phyloP scores from a whole-genome alignment of 2,113 vertebrate species.

The Petrocephalus microphthalmus region DNA sequence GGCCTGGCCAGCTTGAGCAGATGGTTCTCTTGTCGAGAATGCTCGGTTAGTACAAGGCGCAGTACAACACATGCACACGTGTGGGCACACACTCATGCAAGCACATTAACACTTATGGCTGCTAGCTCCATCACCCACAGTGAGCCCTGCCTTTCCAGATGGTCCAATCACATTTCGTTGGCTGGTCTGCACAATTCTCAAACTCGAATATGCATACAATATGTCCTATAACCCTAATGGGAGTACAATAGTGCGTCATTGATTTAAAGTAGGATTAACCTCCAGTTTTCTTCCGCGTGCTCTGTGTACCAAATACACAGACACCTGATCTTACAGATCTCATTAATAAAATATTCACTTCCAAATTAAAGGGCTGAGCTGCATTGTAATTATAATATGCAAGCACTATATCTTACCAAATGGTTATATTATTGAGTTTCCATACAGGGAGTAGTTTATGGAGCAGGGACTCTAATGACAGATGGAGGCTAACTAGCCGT shows the following conservation, averaged over 20 bases:
- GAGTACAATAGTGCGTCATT: background rate
- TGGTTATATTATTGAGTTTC: background rate
- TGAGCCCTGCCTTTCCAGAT: background rate
- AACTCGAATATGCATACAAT: background rate
- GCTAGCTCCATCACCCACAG: background rate
- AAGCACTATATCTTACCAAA: background rate
- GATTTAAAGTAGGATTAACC: background rate
- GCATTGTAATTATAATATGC: background rate
- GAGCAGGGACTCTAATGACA: background rate
- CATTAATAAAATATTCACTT: background rate
- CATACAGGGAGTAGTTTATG: background rate
- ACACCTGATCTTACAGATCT: background rate
- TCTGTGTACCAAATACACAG: background rate
- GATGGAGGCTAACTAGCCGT: background rate
- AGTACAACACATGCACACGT: background rate
- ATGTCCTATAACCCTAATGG: background rate
- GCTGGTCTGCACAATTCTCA: background rate
- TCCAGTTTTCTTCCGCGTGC: background rate
- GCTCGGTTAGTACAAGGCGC: background rate
- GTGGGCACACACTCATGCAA: background rate
- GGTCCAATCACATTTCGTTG: background rate
- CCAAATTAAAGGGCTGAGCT: background rate
- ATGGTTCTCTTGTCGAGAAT: background rate
- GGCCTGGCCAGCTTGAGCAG: background rate
- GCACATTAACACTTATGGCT: too few species aligned